A percentile compares a stretch with the other conserved stretches of the same genome.
Conservation (phyloP, 2,113 vertebrate genomes). For the Mormoops blainvillei region DNA sequence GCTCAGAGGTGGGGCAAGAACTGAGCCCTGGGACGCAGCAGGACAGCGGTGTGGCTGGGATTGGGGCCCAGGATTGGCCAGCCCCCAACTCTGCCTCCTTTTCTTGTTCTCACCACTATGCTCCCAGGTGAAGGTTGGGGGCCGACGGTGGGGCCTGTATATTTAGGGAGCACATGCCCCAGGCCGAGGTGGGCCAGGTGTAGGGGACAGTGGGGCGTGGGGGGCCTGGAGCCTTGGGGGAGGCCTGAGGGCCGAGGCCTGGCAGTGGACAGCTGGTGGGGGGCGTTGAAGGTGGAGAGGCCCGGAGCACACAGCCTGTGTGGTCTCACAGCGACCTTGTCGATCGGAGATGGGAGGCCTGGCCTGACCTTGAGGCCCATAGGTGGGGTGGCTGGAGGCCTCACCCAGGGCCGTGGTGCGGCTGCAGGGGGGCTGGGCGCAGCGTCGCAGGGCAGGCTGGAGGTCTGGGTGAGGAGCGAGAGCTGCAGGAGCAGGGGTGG, state of each 20-base stretch:
- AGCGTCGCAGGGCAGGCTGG: rapidly evolving
- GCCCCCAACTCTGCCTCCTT: background rate
- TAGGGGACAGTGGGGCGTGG: no score
- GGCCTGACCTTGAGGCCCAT: background rate
- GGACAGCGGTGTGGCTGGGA: background rate
- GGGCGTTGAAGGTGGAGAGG: rapidly evolving
- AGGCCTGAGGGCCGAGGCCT: rapidly evolving
- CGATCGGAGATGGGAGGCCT: background rate
- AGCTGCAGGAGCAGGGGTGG: rapidly evolving
- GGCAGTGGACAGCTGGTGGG: rapidly evolving
- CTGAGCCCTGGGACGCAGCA: no score
- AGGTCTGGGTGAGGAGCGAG: no score
- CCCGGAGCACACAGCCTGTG: no score
- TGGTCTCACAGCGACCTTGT: rapidly evolving
- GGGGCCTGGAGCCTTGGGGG: background rate
- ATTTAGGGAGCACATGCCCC: background rate
- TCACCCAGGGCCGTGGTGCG: rapidly evolving
- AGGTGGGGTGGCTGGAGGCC: background rate
- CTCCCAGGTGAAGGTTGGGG: background rate
- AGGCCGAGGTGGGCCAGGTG: rapidly evolving
- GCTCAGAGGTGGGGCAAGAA: background rate
- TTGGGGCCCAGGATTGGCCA: background rate
- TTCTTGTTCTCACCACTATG: rapidly evolving
- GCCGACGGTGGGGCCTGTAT: rapidly evolving
- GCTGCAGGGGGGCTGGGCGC: background rate